phyloP scores from a whole-genome alignment of 2,113 vertebrate species.

The Apistogramma diplotaenia region DNA sequence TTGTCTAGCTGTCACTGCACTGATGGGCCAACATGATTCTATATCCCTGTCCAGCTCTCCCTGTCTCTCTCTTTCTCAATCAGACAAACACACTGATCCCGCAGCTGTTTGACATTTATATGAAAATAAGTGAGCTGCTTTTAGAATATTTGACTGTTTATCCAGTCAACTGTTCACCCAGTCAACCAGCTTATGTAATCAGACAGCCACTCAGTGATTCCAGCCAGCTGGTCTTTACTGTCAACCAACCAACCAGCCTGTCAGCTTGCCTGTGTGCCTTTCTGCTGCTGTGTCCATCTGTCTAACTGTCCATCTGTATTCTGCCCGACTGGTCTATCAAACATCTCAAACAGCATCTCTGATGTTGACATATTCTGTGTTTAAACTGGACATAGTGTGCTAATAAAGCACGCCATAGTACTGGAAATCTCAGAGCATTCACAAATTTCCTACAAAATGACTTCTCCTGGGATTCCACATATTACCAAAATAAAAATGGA shows the following conservation, averaged over 20 bases:
- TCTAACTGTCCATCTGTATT: conserved; percentile 53
- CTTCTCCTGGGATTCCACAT: neutral
- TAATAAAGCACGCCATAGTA: neutral
- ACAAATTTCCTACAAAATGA: neutral
- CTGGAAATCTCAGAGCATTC: neutral
- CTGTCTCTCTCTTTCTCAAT: neutral
- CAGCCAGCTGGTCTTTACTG: conserved; percentile 34
- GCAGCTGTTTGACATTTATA: conserved; percentile 53
- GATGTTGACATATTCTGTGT: conserved; percentile 21
- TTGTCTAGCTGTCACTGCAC: conserved; percentile 32
- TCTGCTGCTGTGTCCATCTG: conserved; percentile 49
- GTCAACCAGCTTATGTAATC: conserved; percentile 54
- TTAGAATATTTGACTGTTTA: conserved; percentile 38
- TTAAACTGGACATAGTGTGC: conserved; percentile 4
- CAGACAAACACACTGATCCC: conserved; percentile 23
- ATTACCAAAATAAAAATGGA: neutral
- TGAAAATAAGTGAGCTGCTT: conserved; percentile 37
- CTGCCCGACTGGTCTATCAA: conserved; percentile 6
- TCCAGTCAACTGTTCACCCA: conserved; percentile 46
- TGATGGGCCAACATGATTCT: conserved; percentile 34
- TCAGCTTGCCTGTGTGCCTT: conserved; percentile 32
- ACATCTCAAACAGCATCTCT: conserved; percentile 17
- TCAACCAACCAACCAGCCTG: conserved; percentile 30
- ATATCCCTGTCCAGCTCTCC: conserved; percentile 1
- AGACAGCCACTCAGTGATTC: conserved; percentile 39